Percentiles rank a stretch among this genome's conserved stretches.
Evolutionary conservation across 2,797 vertebrate species (phyloP).

Genomic region (Tenualosa thibaudeaui): DNA sequence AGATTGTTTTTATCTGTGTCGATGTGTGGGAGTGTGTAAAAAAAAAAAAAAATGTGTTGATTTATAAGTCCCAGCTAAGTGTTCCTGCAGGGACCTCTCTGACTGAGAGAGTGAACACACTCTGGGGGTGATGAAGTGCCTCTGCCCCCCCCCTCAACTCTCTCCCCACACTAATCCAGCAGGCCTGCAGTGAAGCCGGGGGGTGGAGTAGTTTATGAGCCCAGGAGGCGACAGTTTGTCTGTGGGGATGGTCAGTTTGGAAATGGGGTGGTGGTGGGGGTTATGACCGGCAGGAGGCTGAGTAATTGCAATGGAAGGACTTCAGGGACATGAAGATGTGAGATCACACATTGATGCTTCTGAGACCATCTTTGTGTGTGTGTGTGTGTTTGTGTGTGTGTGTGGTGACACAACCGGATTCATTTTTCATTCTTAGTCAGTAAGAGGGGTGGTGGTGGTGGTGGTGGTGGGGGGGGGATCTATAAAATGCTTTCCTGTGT

Average conservation of each 20-base stretch:
- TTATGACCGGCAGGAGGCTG: conserved; percentile 6
- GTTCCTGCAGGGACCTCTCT: conserved; percentile 1
- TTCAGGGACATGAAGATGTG: neutral
- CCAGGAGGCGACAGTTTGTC: neutral
- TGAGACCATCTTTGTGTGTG: neutral
- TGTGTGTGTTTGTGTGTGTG: neutral
- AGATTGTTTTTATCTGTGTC: neutral
- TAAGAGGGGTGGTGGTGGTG: neutral
- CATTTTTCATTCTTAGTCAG: neutral
- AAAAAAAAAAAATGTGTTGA: neutral
- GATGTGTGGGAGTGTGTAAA: neutral
- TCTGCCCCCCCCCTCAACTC: neutral
- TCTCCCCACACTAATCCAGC: neutral
- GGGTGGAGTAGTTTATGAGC: conserved; percentile 17
- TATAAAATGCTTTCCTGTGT: neutral
- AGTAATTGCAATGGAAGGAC: conserved; percentile 30
- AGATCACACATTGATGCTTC: neutral
- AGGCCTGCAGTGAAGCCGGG: neutral
- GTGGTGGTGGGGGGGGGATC: neutral
- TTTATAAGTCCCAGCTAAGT: neutral
- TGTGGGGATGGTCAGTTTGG: neutral
- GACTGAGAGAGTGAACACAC: neutral
- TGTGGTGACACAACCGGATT: neutral
- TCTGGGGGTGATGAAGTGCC: neutral
- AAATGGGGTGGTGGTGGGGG: neutral